Conservation (phyloP, 2,113 vertebrate genomes). For the Myrmecobius fasciatus region DNA sequence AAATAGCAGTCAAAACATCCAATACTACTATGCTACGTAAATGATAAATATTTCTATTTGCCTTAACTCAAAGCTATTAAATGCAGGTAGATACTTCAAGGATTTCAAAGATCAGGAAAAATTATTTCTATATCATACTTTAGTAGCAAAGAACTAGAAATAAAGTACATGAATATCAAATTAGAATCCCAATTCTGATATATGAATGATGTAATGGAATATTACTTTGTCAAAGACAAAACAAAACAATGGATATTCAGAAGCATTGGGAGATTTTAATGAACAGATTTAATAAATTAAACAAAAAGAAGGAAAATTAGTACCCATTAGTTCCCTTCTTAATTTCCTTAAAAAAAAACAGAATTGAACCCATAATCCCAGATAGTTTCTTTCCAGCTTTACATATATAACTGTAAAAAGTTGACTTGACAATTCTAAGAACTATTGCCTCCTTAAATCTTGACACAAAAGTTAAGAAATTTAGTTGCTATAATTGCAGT, state of each 20-base stretch:
- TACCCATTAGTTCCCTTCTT: no score
- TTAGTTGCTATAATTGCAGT: no score
- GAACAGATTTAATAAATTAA: not conserved
- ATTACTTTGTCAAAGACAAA: not conserved
- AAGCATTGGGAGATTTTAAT: not conserved
- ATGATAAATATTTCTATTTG: no score
- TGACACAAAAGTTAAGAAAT: no score
- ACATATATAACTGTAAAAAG: no score
- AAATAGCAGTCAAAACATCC: no score
- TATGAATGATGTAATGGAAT: not conserved
- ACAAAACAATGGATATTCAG: not conserved
- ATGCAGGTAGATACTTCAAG: not conserved
- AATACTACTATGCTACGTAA: no score
- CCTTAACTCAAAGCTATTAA: not conserved
- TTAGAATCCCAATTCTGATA: not conserved
- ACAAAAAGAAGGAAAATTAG: not conserved
- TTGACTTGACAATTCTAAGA: no score
- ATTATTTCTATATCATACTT: not conserved
- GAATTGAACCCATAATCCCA: no score
- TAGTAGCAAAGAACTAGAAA: not conserved
- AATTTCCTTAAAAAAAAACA: no score
- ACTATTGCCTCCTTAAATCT: no score
- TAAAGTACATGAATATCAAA: not conserved
- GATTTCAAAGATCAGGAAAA: not conserved
- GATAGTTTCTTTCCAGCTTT: no score